Evolutionary conservation across 2,888 invertebrate genomes (phyloP), one percentile per base, ranked within the genome.

Genomic region (Drosophila basisetae): DNA sequence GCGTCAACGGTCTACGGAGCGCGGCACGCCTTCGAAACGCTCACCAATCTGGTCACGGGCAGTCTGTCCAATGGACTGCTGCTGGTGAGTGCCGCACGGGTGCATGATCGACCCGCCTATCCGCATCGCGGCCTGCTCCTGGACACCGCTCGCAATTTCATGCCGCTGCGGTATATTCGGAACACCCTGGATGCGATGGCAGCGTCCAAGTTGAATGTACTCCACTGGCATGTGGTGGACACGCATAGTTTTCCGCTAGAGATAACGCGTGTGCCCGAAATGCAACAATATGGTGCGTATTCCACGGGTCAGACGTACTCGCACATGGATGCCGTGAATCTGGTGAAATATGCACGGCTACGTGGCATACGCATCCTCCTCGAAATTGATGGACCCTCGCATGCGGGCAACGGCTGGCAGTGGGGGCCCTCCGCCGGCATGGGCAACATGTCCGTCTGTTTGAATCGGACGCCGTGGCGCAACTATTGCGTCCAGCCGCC

Each of bases 171-270:
- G 18, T 94, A 95, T 54, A 95, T 97, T 28, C 95, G 95, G 83
- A 95, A 94, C 78, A 96, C 96, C 55, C 94, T 92, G 31, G 96
- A 98, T 84, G 98, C 95, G 2, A 97, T 99, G 96, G 96, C 97
- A 2, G 95, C 96, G 25, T 96, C 96, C 58, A 99, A 99, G 93
- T 94, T 99, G 94, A 99, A 99, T 91, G 97, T 98, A 0, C 95
- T 99, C 53, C 99, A 99, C 91, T 99, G 98, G 98, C 97, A 97
- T 91, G 96, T 96, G 0, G 96, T 97, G 0, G 99, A 99, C 93
- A 96, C 97, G 1, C 98, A 98, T 82, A 98, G 98, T 85, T 99
- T 98, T 93, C 98, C 99, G 0, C 94, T 98, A 89, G 96, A 96
- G 89, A 95, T 96, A 0, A 94, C 94, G n/a, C 94, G 95, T 49